These are phyloP conservation scores for Melanotaenia maccullochi DNA, from an alignment of 2,797 vertebrate species.

Conservation along the genomic window DNA sequence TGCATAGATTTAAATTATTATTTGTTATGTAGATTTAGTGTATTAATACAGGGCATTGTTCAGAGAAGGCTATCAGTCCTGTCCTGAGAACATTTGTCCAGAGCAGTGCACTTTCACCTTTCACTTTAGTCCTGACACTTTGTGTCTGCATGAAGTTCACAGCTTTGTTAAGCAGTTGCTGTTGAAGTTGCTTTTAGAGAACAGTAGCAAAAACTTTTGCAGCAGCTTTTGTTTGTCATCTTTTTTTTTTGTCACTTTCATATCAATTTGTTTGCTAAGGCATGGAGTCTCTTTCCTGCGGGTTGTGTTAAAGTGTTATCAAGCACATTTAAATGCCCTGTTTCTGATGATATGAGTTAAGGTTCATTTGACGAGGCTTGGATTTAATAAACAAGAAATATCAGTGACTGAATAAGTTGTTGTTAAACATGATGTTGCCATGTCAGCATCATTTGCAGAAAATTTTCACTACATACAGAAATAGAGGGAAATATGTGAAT, in stretches of 20 bases:
- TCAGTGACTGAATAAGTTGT: neutral
- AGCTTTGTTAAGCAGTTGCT: slow-evolving; percentile 53
- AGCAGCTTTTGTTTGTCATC: neutral
- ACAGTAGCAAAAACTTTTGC: slow-evolving; percentile 5
- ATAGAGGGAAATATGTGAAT: neutral
- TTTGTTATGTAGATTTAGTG: neutral
- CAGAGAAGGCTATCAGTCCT: neutral
- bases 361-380: neutral
- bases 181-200: slow-evolving; percentile 35
- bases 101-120: neutral
- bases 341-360: neutral
- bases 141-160: slow-evolving; percentile 53
- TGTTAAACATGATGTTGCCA: neutral
- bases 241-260: neutral
- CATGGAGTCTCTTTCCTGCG: neutral
- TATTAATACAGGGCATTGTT: neutral
- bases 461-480: neutral
- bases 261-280: neutral
- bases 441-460: neutral
- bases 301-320: neutral
- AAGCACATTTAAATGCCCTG: neutral
- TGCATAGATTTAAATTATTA: neutral
- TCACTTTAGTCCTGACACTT: slow-evolving; percentile 4
- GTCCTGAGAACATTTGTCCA: too few species aligned
- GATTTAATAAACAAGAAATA: neutral